Base-by-base conservation (phyloP, 2,113 vertebrate genomes). In the Polypterus senegalus region DNA sequence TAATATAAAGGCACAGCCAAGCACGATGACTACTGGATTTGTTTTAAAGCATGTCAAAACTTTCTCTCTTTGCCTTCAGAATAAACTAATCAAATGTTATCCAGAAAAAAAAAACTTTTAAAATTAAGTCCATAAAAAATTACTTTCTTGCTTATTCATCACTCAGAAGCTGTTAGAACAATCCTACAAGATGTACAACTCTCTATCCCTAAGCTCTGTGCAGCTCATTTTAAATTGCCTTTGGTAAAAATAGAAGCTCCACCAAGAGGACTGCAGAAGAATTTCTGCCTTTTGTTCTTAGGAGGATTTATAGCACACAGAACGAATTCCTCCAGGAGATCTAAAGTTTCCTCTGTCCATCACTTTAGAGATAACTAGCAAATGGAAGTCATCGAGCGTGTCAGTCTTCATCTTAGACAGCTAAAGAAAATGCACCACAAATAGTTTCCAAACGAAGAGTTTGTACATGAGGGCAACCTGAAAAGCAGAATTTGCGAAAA, bases 361-460 rank as follows among this genome's bases (percentile, higher is more conserved):
- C 73, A 71, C 65, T 74, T 58, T 55, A 68, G 53, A 79, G 71
- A 76, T 77, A 79, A 83, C 74, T 79, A 70, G 74, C 3, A 48
- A 73, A 73, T 79, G 73, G 73, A 77, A 77, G 77, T 77, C 72
- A 74, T 72, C 70, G 76, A 80, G 69, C 62, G 63, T 68, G 77
- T 76, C 70, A 64, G 68, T 77, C 75, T 74, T 81, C 74, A 73
- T 78, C 69, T 69, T 61, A 57, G 67, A 67, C 59, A 68, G 60
- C 60, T 48, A 9, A 10, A 63, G 73, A 72, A 73, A 77, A 73
- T 60, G 66, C 63, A 68, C 70, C 69, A 57, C 73, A 77, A 75
- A 66, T 49, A 53, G 65, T 64, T 63, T 70, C 68, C 66, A 71
- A 72, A 78, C 9, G 5, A 48, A 59, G 53, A 66, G n/a, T n/a